Conservation (phyloP, 2,113 vertebrate species). For the Parotia lawesii region DNA sequence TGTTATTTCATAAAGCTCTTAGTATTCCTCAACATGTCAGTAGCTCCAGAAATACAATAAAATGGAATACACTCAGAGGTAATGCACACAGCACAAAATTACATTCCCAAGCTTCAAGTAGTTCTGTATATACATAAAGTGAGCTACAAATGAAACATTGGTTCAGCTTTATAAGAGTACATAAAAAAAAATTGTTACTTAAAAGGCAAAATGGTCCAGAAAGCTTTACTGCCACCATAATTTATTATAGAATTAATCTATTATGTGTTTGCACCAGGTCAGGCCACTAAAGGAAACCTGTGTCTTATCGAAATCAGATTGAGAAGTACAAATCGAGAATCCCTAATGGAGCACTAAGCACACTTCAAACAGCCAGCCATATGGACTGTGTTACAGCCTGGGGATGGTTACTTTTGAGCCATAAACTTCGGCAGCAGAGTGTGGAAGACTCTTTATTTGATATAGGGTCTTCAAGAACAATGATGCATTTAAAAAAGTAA, state of each 20-base stretch:
- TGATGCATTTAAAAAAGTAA: conserved; percentile 7
- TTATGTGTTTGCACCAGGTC: conserved; percentile 72
- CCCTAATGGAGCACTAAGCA: conserved; percentile 75
- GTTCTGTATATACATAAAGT: conserved; percentile 60
- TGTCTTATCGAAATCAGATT: conserved; percentile 77
- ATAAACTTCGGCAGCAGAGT: conserved; percentile 51
- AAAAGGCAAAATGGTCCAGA: conserved; percentile 70
- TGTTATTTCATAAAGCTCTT: conserved; percentile 29
- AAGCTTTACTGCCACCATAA: conserved; percentile 72
- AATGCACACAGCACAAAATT: conserved; percentile 40
- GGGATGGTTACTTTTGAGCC: conserved; percentile 66
- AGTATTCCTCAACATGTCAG: conserved; percentile 24
- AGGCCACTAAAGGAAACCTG: conserved; percentile 66
- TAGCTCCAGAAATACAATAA: conserved; percentile 57
- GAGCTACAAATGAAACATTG: conserved; percentile 65
- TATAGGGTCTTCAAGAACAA: conserved; percentile 41
- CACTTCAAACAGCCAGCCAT: conserved; percentile 80
- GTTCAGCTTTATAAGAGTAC: conserved; percentile 67
- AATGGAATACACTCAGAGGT: conserved; percentile 33
- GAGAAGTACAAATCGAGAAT: conserved; percentile 69
- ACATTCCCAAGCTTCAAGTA: conserved; percentile 54
- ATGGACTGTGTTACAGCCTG: conserved; percentile 76
- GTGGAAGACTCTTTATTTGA: conserved; percentile 36
- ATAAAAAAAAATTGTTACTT: conserved; percentile 65
- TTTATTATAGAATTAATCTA: conserved; percentile 76